Evolutionary conservation across 2,113 vertebrate species (phyloP).

Genomic region (Ageneiosus marmoratus): DNA sequence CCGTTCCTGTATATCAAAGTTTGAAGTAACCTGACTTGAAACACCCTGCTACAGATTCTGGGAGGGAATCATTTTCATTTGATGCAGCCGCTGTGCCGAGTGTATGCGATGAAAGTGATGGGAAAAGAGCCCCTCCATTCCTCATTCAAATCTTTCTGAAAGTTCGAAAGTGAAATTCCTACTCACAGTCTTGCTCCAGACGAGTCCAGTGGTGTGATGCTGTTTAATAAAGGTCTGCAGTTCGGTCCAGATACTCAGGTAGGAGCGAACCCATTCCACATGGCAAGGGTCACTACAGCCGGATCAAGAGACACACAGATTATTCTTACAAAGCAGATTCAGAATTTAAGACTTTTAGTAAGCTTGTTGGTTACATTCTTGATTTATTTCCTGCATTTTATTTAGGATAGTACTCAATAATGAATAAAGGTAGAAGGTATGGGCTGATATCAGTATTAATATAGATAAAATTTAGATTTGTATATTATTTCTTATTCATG

Average conservation of each 20-base stretch:
- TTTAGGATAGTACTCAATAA: no score
- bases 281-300: conserved; percentile 83
- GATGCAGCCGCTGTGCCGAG: background rate
- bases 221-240: conserved; percentile 93
- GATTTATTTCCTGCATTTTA: no score
- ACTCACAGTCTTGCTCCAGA: conserved; percentile 92
- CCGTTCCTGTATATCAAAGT: background rate
- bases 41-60: background rate
- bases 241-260: conserved; percentile 92
- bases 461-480: no score
- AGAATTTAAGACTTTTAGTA: background rate
- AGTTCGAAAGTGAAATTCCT: background rate
- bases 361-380: no score
- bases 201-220: conserved; percentile 88
- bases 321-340: background rate
- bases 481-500: no score
- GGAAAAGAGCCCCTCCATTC: background rate
- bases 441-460: no score
- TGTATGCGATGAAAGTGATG: background rate
- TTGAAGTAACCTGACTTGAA: background rate
- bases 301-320: background rate
- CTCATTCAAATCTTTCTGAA: background rate
- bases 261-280: conserved; percentile 94
- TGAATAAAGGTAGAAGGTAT: no score
- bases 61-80: background rate